These are phyloP conservation scores for Drosophila ustulata DNA, from an alignment of 2,888 invertebrate genomes.

Conservation along the genomic window DNA sequence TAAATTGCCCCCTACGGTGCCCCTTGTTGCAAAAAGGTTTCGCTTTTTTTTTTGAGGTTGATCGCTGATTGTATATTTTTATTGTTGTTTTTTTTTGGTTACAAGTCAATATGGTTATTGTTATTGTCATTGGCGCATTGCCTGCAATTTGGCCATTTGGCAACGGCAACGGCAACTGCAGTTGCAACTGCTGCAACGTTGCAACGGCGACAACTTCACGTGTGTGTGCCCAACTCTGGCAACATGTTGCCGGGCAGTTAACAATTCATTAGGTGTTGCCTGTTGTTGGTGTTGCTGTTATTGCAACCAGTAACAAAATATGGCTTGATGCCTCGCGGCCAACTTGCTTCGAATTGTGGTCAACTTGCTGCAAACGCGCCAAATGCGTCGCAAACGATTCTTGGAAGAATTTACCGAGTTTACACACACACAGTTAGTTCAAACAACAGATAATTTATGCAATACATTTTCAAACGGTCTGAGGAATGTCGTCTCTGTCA, in stretches of 20 bases:
- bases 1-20: constrained; percentile 10
- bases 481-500: constrained; percentile 53
- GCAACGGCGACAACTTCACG: constrained; percentile 48
- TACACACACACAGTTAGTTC: constrained; percentile 20
- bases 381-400: constrained; percentile 65
- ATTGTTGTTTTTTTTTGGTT: constrained; percentile 21
- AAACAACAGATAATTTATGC: constrained; percentile 55
- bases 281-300: constrained; percentile 26
- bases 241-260: constrained; percentile 75
- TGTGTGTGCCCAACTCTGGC: constrained; percentile 62
- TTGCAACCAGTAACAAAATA: constrained; percentile 62
- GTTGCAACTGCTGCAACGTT: constrained; percentile 38
- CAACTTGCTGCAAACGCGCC: constrained; percentile 46
- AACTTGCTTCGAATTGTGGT: constrained; percentile 51
- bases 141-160: constrained; percentile 67
- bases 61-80: constrained; percentile 37
- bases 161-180: constrained; percentile 41
- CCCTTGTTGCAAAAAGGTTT: constrained; percentile 36
- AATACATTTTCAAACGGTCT: constrained; percentile 36
- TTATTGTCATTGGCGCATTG: constrained; percentile 71
- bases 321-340: constrained; percentile 64
- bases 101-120: constrained; percentile 78
- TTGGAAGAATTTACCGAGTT: constrained; percentile 66
- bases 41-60: constrained; percentile 19
- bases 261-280: constrained; percentile 82